Evolutionary conservation across 1,140 invertebrate species (phyloP).

Genomic region (Temnothorax longispinosus): DNA sequence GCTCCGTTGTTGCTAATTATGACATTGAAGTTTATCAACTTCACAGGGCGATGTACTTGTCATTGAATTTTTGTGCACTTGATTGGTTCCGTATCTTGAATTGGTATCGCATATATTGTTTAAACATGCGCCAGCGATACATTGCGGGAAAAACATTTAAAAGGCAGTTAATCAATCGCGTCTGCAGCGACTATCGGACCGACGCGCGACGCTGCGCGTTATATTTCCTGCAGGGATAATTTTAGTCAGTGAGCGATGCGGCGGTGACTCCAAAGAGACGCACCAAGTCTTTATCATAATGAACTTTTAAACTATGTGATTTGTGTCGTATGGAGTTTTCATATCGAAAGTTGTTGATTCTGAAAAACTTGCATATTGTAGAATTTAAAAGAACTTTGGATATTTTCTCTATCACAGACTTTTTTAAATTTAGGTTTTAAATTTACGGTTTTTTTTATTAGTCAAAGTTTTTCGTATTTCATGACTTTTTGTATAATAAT

Average conservation of each 20-base stretch:
- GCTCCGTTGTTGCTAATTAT: neutral
- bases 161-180: conserved; percentile 39
- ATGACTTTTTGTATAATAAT: neutral
- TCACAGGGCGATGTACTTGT: neutral
- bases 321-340: neutral
- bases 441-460: neutral
- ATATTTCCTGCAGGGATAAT: conserved; percentile 36
- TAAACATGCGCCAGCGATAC: conserved; percentile 11
- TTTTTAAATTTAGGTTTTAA: neutral
- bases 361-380: neutral
- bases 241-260: conserved; percentile 3
- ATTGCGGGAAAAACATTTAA: conserved; percentile 35
- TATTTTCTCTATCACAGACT: neutral
- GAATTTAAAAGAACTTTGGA: neutral
- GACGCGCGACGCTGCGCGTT: neutral
- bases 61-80: conserved; percentile 38
- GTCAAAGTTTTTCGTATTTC: neutral
- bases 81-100: conserved; percentile 5
- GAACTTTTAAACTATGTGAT: neutral
- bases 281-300: neutral
- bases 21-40: neutral
- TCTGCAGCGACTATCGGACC: conserved; percentile 28
- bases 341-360: neutral
- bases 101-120: conserved; percentile 4
- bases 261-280: conserved; percentile 41